phyloP scores from a whole-genome alignment of 2,888 invertebrate species.

The Marronus borbonicus region DNA sequence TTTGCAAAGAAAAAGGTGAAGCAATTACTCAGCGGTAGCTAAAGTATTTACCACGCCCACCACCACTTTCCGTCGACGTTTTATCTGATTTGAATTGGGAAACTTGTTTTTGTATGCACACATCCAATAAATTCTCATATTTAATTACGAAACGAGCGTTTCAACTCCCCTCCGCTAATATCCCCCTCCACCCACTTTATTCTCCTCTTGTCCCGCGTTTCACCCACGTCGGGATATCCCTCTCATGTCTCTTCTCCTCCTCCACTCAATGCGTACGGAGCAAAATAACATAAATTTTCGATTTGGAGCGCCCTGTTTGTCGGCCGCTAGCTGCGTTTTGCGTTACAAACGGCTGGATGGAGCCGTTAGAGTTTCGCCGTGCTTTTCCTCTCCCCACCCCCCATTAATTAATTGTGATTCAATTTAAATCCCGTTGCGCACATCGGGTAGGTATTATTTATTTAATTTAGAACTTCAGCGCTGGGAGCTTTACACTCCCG shows the following conservation, averaged over 20 bases:
- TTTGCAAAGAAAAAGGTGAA: too few species aligned
- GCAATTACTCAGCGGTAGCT: too few species aligned
- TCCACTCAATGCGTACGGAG: conserved; percentile 2
- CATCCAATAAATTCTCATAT: conserved; percentile 28
- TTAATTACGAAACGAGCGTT: conserved; percentile 30
- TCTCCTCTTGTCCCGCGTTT: too few species aligned
- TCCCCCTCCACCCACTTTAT: not conserved
- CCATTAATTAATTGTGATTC: conserved; percentile 52
- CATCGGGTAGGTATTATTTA: conserved; percentile 40
- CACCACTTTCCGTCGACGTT: not conserved
- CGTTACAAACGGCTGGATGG: too few species aligned
- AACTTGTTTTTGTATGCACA: conserved; percentile 21
- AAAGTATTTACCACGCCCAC: too few species aligned
- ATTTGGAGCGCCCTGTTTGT: not conserved
- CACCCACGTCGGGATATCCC: too few species aligned
- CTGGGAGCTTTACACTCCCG: not conserved
- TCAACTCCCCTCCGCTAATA: not conserved
- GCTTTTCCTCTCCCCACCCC: not conserved
- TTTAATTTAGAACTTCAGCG: conserved; percentile 48
- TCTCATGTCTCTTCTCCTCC: not conserved
- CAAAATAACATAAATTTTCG: conserved; percentile 43
- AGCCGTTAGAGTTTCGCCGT: too few species aligned
- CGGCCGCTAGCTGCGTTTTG: not conserved
- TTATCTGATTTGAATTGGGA: not conserved
- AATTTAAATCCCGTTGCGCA: conserved; percentile 44